Base-by-base conservation (phyloP, 2,113 vertebrate genomes). In the Zeus faber region DNA sequence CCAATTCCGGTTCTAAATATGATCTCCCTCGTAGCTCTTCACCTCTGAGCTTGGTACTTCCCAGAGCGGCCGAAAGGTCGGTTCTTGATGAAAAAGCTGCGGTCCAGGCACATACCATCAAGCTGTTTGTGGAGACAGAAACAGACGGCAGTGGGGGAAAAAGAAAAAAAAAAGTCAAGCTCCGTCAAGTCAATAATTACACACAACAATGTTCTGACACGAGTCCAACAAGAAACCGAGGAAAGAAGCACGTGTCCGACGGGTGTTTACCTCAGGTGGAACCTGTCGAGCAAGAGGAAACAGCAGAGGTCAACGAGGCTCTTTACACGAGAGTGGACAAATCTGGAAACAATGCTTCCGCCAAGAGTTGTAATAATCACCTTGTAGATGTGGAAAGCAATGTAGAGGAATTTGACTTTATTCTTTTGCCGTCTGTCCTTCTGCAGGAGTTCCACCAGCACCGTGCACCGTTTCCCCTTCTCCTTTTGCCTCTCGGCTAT, bases 371-470 rank as follows among this genome's bases (percentile, higher is more conserved):
- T 35, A 35, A 8, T 4, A 37, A 76, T 70, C 20, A 89, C 91
- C 78, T 73, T 82, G 80, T 87, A 92, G 76, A 92, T 46, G 70
- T 90, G 83, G 72, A 89, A 92, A 3, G 51, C 88, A 0, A 90
- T 84, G 69, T 76, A 57, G 25, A 81, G 74, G 63, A 89, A 91
- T 46, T 86, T 21, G 54, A 81, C 17, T 71, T 76, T 81, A 17
- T 79, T 41, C 22, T 58, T 83, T 58, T 62, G 50, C 44, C 89
- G 77, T n/a, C 89, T 44, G 79, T 91, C 43, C 35, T 88, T 91
- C 87, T 92, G 90, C 57, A 91, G 83, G 37, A 91, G 62, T 76
- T 92, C 89, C 70, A 91, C 72, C 74, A 91, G 49, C 23, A 89
- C 72, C 0, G 82, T 89, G 74, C 88, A 88, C 53, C 78, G 59